These are phyloP conservation scores for Ethmia dodecea DNA, from an alignment of 2,888 invertebrate genomes.

Conservation along the genomic window DNA sequence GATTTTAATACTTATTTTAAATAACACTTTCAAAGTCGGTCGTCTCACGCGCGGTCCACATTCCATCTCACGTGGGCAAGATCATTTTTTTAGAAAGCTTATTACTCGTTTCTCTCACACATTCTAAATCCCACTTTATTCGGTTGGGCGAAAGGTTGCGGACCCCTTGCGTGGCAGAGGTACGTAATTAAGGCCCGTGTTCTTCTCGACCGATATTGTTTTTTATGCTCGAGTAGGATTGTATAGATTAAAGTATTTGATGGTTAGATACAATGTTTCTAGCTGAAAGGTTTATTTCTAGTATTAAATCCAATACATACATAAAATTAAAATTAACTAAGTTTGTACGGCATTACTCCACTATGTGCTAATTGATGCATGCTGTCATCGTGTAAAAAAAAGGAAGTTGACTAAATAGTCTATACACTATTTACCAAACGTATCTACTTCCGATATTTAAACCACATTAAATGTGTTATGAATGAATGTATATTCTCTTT, in stretches of 20 bases:
- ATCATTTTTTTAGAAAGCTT: slow-evolving; percentile 71
- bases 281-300: no score
- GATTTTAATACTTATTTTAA: no score
- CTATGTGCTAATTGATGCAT: no score
- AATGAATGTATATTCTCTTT: no score
- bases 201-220: slow-evolving; percentile 65
- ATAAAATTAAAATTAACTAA: no score
- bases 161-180: neutral
- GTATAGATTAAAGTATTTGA: slow-evolving; percentile 60
- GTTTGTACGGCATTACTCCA: no score
- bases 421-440: no score
- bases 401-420: no score
- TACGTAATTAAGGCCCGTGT: slow-evolving; percentile 65
- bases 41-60: slow-evolving; percentile 53
- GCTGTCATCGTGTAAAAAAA: no score
- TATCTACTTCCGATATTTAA: no score
- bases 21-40: neutral
- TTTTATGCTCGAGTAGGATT: slow-evolving; percentile 63
- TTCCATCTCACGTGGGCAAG: slow-evolving; percentile 57
- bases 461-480: no score
- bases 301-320: no score
- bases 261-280: slow-evolving; percentile 27
- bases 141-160: neutral
- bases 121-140: neutral
- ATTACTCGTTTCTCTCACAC: slow-evolving; percentile 32